Conservation (phyloP, 2,888 invertebrate genomes). For the Lypha dubia region DNA sequence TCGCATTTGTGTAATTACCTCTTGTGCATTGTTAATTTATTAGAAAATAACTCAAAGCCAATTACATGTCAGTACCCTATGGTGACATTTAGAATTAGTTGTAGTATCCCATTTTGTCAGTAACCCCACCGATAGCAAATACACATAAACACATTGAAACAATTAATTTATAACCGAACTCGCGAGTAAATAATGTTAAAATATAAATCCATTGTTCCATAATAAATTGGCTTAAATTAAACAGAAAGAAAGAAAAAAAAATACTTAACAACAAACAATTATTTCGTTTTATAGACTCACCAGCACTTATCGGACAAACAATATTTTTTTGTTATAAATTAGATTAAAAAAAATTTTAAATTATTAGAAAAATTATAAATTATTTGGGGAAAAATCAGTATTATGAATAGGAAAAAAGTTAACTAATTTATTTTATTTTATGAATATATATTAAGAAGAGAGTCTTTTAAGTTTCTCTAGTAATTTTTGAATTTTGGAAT, state of each 20-base stretch:
- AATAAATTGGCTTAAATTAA: neutral
- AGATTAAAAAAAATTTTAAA: too few species aligned
- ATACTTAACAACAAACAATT: neutral
- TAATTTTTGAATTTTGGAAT: too few species aligned
- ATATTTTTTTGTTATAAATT: neutral
- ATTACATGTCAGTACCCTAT: constrained; percentile 62
- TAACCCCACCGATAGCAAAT: neutral
- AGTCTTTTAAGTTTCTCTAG: too few species aligned
- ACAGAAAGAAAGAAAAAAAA: neutral
- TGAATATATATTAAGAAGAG: too few species aligned
- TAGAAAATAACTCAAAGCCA: constrained; percentile 60
- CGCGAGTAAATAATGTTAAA: constrained; percentile 31
- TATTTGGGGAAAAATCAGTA: too few species aligned
- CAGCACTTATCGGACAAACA: neutral
- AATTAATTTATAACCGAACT: constrained; percentile 34
- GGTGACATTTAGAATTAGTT: constrained; percentile 72
- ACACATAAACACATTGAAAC: neutral
- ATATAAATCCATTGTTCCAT: constrained; percentile 1
- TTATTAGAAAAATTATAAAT: too few species aligned
- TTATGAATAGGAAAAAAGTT: too few species aligned
- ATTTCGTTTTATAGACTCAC: neutral
- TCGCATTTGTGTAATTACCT: constrained; percentile 4
- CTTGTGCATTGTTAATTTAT: constrained; percentile 39
- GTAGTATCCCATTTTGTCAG: constrained; percentile 69
- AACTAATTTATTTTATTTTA: too few species aligned